A percentile compares a stretch with the other conserved stretches of the same genome.
Evolutionary conservation across 2,113 vertebrate species (phyloP).

Genomic region (Psammodynastes pulverulentus): DNA sequence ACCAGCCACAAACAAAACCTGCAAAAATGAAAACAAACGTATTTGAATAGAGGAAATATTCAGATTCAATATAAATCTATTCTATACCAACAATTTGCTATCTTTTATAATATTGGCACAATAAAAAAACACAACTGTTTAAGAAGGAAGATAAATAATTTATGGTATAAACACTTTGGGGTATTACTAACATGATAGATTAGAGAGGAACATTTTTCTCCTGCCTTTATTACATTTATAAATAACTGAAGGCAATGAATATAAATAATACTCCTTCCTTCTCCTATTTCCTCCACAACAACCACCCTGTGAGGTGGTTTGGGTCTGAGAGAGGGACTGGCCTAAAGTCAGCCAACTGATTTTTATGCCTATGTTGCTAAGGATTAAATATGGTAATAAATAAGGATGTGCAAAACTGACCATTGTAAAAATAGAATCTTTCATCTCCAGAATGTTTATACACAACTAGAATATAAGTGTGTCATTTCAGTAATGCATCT

Average conservation of each 20-base stretch:
- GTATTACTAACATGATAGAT: neutral
- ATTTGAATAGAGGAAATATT: neutral
- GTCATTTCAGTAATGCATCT: neutral
- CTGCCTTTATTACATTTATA: neutral
- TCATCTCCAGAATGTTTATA: neutral
- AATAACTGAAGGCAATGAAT: neutral
- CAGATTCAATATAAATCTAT: neutral
- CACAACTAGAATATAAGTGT: neutral
- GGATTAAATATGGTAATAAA: neutral
- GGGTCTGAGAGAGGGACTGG: neutral
- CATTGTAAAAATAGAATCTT: neutral
- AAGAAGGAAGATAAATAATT: neutral
- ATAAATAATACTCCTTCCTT: neutral
- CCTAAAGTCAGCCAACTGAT: neutral
- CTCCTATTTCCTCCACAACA: neutral
- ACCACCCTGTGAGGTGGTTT: neutral
- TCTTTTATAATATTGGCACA: neutral
- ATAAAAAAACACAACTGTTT: neutral
- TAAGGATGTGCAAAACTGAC: neutral
- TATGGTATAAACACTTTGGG: neutral
- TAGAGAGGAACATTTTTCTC: neutral
- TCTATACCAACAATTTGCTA: neutral
- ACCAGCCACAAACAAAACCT: conserved; percentile 97
- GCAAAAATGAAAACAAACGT: conserved; percentile 23
- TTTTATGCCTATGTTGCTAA: neutral